Conservation (phyloP, 2,888 invertebrate genomes). For the Lasioglossum morio region DNA sequence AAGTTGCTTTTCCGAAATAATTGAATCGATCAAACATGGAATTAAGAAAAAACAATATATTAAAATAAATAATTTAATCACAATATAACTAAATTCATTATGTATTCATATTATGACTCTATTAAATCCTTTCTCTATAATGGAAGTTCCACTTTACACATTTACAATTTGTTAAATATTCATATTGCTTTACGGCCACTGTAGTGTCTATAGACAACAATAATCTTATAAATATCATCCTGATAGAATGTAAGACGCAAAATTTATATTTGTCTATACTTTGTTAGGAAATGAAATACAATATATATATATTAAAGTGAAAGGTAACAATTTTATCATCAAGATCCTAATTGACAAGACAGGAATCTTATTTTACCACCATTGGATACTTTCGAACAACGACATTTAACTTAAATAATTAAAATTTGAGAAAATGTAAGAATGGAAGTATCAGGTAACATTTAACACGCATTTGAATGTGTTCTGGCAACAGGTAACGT, state of each 20-base stretch:
- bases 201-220: neutral
- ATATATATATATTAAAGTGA: slow-evolving; percentile 38
- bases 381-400: neutral
- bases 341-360: slow-evolving; percentile 2
- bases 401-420: neutral
- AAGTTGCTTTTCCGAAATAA: neutral
- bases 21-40: neutral
- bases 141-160: slow-evolving; percentile 21
- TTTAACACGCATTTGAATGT: slow-evolving; percentile 31
- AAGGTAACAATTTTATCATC: slow-evolving; percentile 1
- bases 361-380: neutral
- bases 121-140: neutral
- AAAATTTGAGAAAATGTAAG: slow-evolving; percentile 8
- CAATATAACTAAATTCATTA: neutral
- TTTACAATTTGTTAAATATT: slow-evolving; percentile 15
- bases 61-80: neutral
- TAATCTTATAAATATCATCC: slow-evolving; percentile 5
- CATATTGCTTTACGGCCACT: neutral
- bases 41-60: neutral
- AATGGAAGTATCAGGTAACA: slow-evolving; percentile 38
- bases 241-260: slow-evolving; percentile 13
- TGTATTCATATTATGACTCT: neutral
- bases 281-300: slow-evolving; percentile 31
- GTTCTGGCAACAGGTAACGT: slow-evolving; percentile 54
- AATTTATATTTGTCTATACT: slow-evolving; percentile 13